Evolutionary conservation across 2,888 invertebrate species (phyloP), one percentile per base, ranked within the genome.

Genomic region (Hemistola chrysoprasaria): DNA sequence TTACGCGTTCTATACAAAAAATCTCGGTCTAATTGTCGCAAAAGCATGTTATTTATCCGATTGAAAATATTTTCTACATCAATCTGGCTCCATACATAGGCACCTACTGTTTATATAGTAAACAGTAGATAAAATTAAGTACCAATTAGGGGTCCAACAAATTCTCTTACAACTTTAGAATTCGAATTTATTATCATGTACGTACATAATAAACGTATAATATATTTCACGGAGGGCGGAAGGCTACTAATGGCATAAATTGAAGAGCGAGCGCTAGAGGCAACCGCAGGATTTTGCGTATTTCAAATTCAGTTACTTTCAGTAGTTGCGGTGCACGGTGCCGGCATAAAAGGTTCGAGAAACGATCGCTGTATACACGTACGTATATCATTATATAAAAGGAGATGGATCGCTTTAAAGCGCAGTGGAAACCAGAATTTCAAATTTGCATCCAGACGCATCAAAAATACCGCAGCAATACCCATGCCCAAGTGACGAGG

Each of bases 161-260:
- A 68, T 61, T 66, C 61, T 63, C 56, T 57, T 52, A 48, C 62
- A 65, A 61, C 65, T 65, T 62, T 70, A 60, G 68, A 62, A 63
- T 65, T 49, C 32, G 56, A 64, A 65, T 65, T 67, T 62, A 67
- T 64, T 69, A 62, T 58, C 62, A 60, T 45, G 45, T 50, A 54
- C 45, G 47, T 44, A 44, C 47, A 40, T 46, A 54, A 49, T 64
- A 64, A 64, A 68, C 60, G 63, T 62, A 65, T 63, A 67, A 70
- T 68, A 66, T 68, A 71, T 73, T 74, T 71, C 64, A 63, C 59
- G 59, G 64, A 65, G 66, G 67, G 65, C 64, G 71, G 73, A 72
- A 78, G 73, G 71, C 71, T 73, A 77, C 77, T 80, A 82, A 81
- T 80, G 75, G 79, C 72, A 81, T 78, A 80, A 81, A 83, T 80